Conservation (phyloP, 2,797 vertebrate species). For the Channallabes apus region DNA sequence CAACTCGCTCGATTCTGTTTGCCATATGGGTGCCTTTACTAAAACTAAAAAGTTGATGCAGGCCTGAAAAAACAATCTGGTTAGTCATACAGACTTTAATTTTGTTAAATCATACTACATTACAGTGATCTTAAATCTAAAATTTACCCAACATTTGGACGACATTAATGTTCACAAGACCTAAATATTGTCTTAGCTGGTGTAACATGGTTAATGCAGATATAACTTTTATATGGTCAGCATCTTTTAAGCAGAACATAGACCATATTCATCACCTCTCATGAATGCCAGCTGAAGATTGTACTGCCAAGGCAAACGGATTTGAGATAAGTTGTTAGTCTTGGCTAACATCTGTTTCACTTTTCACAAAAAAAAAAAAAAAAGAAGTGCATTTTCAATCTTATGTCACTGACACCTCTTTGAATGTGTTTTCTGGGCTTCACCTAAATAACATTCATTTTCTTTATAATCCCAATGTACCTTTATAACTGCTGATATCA, state of each 20-base stretch:
- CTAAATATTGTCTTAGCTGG: slow-evolving; percentile 34
- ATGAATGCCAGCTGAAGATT: slow-evolving; percentile 71
- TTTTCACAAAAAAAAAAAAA: slow-evolving; percentile 69
- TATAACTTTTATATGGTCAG: slow-evolving; percentile 46
- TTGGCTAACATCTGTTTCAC: slow-evolving; percentile 76
- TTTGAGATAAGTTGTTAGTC: slow-evolving; percentile 77
- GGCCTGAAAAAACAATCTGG: not conserved
- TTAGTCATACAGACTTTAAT: not conserved
- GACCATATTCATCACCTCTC: slow-evolving; percentile 66
- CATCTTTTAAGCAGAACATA: slow-evolving; percentile 58
- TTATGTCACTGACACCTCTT: slow-evolving; percentile 60
- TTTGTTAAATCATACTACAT: slow-evolving; percentile 3
- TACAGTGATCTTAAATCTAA: not conserved
- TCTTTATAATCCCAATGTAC: slow-evolving; percentile 25
- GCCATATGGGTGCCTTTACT: slow-evolving; percentile 1
- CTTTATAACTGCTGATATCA: slow-evolving; percentile 35
- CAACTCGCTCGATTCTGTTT: slow-evolving; percentile 22
- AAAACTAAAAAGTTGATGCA: slow-evolving; percentile 6
- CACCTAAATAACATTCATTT: slow-evolving; percentile 58
- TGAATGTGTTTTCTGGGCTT: slow-evolving; percentile 64
- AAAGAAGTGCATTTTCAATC: slow-evolving; percentile 60
- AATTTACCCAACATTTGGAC: not conserved
- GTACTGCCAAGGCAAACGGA: slow-evolving; percentile 77
- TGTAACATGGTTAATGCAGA: slow-evolving; percentile 41
- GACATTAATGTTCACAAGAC: slow-evolving; percentile 16